Evolutionary conservation across 1,140 invertebrate species (phyloP).

Genomic region (Penaeus indicus): DNA sequence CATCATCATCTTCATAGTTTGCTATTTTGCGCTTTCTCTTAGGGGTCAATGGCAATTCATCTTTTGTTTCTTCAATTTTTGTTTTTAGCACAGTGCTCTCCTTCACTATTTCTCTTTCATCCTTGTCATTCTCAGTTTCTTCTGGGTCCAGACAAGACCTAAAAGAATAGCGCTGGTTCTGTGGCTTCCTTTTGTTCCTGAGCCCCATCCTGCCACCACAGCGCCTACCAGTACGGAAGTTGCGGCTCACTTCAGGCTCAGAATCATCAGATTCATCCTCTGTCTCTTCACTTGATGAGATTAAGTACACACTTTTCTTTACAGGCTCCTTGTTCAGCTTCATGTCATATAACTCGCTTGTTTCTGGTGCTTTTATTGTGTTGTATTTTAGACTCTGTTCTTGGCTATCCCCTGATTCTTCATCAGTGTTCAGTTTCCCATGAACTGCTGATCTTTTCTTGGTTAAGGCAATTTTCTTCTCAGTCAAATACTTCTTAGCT

Average conservation of each 20-base stretch:
- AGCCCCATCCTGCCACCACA: conserved; percentile 44
- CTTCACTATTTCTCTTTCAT: neutral
- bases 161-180: conserved; percentile 35
- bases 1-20: conserved; percentile 56
- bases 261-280: conserved; percentile 39
- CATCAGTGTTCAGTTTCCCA: neutral
- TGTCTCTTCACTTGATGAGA: conserved; percentile 46
- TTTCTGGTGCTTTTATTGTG: no score
- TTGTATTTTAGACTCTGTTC: no score
- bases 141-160: conserved; percentile 26
- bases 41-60: conserved; percentile 19
- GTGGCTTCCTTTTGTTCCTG: conserved; percentile 37
- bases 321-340: no score
- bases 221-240: conserved; percentile 50
- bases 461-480: neutral
- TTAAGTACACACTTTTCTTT: no score
- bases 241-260: conserved; percentile 49
- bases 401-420: no score
- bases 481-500: conserved; percentile 6
- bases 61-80: conserved; percentile 27
- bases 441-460: neutral
- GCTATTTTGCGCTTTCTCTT: conserved; percentile 54
- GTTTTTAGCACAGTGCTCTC: neutral
- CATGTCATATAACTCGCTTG: no score
- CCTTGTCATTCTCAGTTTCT: neutral